A percentile compares a stretch with the other conserved stretches of the same genome.
phyloP scores from a whole-genome alignment of 1,140 invertebrate genomes.

The Potamilus streckersoni region DNA sequence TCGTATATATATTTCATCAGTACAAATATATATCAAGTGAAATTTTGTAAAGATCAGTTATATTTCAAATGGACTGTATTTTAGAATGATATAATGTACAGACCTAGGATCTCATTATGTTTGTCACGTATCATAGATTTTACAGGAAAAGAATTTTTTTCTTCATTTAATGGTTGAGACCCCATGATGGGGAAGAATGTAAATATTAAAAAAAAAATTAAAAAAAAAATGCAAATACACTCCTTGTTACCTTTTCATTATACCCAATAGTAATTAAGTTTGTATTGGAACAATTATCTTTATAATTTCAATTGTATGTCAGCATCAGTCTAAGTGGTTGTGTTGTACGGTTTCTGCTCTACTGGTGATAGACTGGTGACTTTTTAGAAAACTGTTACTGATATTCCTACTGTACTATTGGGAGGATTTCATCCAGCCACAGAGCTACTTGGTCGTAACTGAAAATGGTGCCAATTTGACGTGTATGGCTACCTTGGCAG shows the following conservation, averaged over 20 bases:
- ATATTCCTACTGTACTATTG: too few species aligned
- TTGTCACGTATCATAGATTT: conserved; percentile 12
- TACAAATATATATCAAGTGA: not conserved
- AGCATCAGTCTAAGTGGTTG: too few species aligned
- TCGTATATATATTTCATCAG: not conserved
- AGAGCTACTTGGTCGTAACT: too few species aligned
- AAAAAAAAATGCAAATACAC: conserved; percentile 9
- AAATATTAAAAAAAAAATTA: conserved; percentile 21
- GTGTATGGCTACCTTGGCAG: too few species aligned
- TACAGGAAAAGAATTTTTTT: conserved; percentile 16
- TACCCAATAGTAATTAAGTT: too few species aligned
- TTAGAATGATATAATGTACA: not conserved
- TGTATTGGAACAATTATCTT: too few species aligned
- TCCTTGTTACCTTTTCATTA: not conserved
- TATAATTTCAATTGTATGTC: too few species aligned
- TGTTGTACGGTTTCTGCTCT: too few species aligned
- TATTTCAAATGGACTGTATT: not conserved
- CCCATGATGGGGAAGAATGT: conserved; percentile 16
- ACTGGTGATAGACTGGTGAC: too few species aligned
- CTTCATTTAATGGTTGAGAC: conserved; percentile 10
- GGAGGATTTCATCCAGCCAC: too few species aligned
- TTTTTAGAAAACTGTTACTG: too few species aligned
- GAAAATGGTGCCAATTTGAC: too few species aligned
- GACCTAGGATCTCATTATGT: not conserved
- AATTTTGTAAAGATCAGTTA: not conserved